phyloP scores from a whole-genome alignment of 2,888 invertebrate genomes.

The Drosophila pseudotakahashii region DNA sequence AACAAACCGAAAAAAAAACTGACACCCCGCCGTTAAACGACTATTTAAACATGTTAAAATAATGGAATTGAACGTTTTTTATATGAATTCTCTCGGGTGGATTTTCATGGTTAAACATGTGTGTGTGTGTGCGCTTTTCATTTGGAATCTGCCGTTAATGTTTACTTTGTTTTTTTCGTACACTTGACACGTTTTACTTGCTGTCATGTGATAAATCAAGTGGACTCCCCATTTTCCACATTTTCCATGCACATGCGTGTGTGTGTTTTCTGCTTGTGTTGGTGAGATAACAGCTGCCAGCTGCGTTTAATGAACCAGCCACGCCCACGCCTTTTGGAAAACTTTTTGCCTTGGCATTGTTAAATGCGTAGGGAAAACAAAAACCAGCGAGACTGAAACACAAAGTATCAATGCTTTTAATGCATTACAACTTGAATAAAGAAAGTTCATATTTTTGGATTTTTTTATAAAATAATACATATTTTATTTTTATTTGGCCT shows the following conservation, averaged over 20 bases:
- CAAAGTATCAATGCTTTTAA: background rate
- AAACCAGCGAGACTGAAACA: background rate
- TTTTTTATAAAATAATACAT: too few species aligned
- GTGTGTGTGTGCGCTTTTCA: constrained; percentile 36
- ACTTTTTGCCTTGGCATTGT: constrained; percentile 55
- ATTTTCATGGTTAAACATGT: constrained; percentile 41
- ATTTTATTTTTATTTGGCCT: too few species aligned
- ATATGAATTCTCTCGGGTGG: constrained; percentile 14
- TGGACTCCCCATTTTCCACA: constrained; percentile 17
- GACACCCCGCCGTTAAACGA: constrained; percentile 32
- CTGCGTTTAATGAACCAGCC: constrained; percentile 77
- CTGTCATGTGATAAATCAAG: constrained; percentile 74
- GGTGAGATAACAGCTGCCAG: constrained; percentile 70
- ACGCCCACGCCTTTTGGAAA: constrained; percentile 63
- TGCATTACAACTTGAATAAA: too few species aligned
- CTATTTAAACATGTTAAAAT: constrained; percentile 52
- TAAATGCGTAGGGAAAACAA: constrained; percentile 42
- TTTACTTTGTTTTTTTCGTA: constrained; percentile 65
- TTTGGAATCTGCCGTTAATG: constrained; percentile 68
- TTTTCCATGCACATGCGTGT: constrained; percentile 11
- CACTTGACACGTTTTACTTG: constrained; percentile 73
- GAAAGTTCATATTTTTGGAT: too few species aligned
- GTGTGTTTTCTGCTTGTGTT: too few species aligned
- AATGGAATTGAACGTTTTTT: constrained; percentile 13
- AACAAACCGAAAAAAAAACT: background rate